These are phyloP conservation scores for Drosophila eugracilis DNA, from an alignment of 1,140 invertebrate genomes.

Conservation along the genomic window DNA sequence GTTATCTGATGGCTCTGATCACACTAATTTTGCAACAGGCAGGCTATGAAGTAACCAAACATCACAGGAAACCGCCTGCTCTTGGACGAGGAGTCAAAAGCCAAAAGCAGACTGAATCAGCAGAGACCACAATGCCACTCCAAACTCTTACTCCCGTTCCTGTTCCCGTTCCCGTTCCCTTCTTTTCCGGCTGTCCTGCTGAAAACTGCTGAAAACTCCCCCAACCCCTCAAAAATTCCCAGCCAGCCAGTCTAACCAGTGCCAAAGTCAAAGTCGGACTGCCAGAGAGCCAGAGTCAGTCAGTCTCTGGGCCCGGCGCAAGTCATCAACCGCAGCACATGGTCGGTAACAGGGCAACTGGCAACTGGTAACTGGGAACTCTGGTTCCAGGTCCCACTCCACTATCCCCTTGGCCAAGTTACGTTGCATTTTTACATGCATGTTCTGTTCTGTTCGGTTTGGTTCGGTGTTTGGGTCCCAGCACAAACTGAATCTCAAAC, in stretches of 20 bases:
- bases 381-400: slow-evolving; percentile 29
- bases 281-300: slow-evolving; percentile 62
- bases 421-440: slow-evolving; percentile 81
- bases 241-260: slow-evolving; percentile 72
- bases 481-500: slow-evolving; percentile 39
- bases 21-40: slow-evolving; percentile 44
- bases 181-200: background rate
- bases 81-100: slow-evolving; percentile 29
- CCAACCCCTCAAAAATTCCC: slow-evolving; percentile 32
- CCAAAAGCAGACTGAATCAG: slow-evolving; percentile 29
- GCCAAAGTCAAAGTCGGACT: slow-evolving; percentile 61
- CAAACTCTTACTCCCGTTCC: no score
- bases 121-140: slow-evolving; percentile 35
- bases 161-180: background rate
- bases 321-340: slow-evolving; percentile 74
- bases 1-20: slow-evolving; percentile 34
- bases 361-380: slow-evolving; percentile 3
- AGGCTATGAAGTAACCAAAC: slow-evolving; percentile 41
- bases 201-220: background rate
- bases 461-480: no score
- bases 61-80: slow-evolving; percentile 44
- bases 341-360: slow-evolving; percentile 23
- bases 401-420: slow-evolving; percentile 55
- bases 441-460: slow-evolving; percentile 56
- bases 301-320: slow-evolving; percentile 70